Evolutionary conservation across 2,113 vertebrate species (phyloP).

Genomic region (Erpornis zantholeuca): DNA sequence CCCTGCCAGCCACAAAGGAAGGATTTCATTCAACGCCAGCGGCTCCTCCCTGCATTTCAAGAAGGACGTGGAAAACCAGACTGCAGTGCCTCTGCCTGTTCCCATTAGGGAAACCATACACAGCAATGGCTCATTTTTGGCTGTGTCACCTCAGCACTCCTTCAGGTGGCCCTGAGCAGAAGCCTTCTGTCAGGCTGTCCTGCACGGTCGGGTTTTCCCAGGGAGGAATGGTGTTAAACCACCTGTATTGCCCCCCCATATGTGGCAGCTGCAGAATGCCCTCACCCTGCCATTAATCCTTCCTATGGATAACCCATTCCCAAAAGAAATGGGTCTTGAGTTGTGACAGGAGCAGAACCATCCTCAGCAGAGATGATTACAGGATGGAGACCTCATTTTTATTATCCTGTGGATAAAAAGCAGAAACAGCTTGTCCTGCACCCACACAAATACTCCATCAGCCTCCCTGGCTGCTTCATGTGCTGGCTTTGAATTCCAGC

Average conservation of each 20-base stretch:
- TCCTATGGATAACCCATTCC: not conserved
- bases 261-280: not conserved
- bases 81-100: not conserved
- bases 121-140: rapidly evolving
- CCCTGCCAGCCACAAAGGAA: not conserved
- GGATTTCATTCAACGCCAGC: not conserved
- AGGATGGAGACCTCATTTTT: not conserved
- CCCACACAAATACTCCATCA: rapidly evolving
- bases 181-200: not conserved
- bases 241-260: rapidly evolving
- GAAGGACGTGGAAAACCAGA: not conserved
- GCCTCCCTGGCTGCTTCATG: not conserved
- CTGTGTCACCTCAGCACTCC: not conserved
- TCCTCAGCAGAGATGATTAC: not conserved
- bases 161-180: not conserved
- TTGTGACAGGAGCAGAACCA: not conserved
- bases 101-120: rapidly evolving
- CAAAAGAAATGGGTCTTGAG: not conserved
- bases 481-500: not conserved
- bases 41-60: not conserved
- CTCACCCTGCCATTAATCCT: not conserved
- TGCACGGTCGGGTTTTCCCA: not conserved
- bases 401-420: not conserved
- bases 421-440: not conserved
- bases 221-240: not conserved